A percentile compares a stretch with the other conserved stretches of the same genome.
Conservation (phyloP, 2,113 vertebrate genomes). For the Rallus limicola region DNA sequence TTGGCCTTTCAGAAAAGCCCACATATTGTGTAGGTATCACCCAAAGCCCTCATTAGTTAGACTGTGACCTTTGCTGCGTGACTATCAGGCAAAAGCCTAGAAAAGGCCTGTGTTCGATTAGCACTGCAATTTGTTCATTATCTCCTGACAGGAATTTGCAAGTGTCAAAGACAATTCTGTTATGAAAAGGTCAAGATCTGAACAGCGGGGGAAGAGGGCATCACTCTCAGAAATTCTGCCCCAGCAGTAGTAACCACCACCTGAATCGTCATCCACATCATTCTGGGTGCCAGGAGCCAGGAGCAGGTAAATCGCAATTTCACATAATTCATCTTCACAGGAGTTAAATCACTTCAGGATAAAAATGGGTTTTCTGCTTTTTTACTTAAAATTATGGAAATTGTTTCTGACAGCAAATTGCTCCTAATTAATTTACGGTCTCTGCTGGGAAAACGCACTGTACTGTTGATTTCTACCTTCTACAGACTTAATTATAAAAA, state of each 20-base stretch:
- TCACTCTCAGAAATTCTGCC: constrained; percentile 64
- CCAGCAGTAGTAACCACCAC: constrained; percentile 12
- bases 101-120: constrained; percentile 74
- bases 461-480: constrained; percentile 81
- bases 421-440: constrained; percentile 84
- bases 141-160: constrained; percentile 76
- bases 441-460: constrained; percentile 80
- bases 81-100: constrained; percentile 70
- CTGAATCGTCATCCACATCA: neutral
- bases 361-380: constrained; percentile 75
- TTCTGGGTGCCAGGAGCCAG: neutral
- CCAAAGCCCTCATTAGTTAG: constrained; percentile 77
- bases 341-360: constrained; percentile 78
- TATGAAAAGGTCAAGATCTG: constrained; percentile 76
- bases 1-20: constrained; percentile 73
- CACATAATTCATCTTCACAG: constrained; percentile 71
- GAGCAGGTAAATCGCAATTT: constrained; percentile 59
- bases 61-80: constrained; percentile 76
- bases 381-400: constrained; percentile 82
- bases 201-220: constrained; percentile 15
- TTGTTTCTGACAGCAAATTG: constrained; percentile 84
- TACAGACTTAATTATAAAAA: constrained; percentile 79
- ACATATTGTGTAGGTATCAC: constrained; percentile 69
- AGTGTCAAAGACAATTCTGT: constrained; percentile 75
- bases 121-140: constrained; percentile 79